Evolutionary conservation across 1,140 invertebrate species (phyloP).

Genomic region (Ips nitidus): DNA sequence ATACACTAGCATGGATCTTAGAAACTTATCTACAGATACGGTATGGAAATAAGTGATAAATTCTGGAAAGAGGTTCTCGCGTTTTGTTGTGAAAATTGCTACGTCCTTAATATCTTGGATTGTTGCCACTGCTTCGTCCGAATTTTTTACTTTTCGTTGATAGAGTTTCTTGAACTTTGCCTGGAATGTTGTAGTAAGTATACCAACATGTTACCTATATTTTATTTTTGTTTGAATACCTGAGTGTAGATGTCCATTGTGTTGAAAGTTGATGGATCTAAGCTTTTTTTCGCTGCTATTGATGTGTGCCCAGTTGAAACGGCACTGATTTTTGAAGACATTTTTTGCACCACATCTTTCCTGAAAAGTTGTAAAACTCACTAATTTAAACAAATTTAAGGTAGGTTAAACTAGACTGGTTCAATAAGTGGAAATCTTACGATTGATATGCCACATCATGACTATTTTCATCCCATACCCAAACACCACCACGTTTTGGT

Average conservation of each 20-base stretch:
- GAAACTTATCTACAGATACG: slow-evolving; percentile 60
- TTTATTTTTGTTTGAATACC: slow-evolving; percentile 20
- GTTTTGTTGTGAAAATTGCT: slow-evolving; percentile 59
- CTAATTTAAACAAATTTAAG: too few relatives aligned
- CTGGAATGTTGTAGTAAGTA: slow-evolving; percentile 47
- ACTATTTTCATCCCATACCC: slow-evolving; percentile 32
- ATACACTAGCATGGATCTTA: slow-evolving; percentile 63
- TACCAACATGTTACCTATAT: background rate
- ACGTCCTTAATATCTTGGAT: slow-evolving; percentile 68
- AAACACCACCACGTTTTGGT: slow-evolving; percentile 24
- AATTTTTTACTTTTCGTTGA: slow-evolving; percentile 57
- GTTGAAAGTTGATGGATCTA: slow-evolving; percentile 26
- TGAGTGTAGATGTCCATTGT: slow-evolving; percentile 27
- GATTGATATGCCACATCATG: slow-evolving; percentile 15
- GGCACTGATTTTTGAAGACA: background rate
- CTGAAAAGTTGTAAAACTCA: slow-evolving; percentile 1
- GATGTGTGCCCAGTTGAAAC: slow-evolving; percentile 11
- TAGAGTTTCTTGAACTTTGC: slow-evolving; percentile 59
- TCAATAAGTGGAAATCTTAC: background rate
- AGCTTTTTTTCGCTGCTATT: slow-evolving; percentile 21
- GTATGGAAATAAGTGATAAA: slow-evolving; percentile 63
- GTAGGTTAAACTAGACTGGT: too few relatives aligned
- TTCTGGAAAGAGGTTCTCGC: slow-evolving; percentile 56
- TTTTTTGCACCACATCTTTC: slow-evolving; percentile 20
- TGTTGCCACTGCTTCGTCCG: slow-evolving; percentile 57